Conservation (phyloP, 2,888 invertebrate species). For the Ecdyonurus torrentis region DNA sequence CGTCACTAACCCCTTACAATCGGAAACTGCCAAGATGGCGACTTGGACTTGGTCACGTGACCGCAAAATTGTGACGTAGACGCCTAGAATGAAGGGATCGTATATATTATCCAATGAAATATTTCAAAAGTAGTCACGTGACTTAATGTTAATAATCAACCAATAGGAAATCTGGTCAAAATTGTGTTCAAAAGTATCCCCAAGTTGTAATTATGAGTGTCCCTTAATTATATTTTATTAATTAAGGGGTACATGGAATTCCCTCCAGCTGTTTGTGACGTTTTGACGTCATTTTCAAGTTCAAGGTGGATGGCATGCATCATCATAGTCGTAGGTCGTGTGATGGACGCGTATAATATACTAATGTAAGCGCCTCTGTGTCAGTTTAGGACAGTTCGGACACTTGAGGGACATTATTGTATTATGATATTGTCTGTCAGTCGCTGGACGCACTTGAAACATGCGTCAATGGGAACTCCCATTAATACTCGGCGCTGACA, state of each 20-base stretch:
- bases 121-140: conserved; percentile 8
- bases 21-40: conserved; percentile 40
- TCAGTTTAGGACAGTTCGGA: too few relatives aligned
- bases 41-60: conserved; percentile 35
- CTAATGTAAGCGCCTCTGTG: too few relatives aligned
- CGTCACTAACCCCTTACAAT: conserved; percentile 30
- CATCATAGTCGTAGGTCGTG: background rate
- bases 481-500: background rate
- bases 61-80: conserved; percentile 28
- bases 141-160: conserved; percentile 5
- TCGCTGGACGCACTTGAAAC: too few relatives aligned
- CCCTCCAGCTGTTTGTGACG: conserved; percentile 1
- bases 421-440: too few relatives aligned
- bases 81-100: background rate
- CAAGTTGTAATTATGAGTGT: background rate
- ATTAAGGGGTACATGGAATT: background rate
- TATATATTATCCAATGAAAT: conserved; percentile 9
- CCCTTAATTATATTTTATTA: background rate
- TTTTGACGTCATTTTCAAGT: background rate
- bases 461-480: background rate
- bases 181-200: conserved; percentile 8
- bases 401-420: too few relatives aligned
- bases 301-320: background rate
- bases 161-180: conserved; percentile 7
- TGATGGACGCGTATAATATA: too few relatives aligned